Conservation (phyloP, 64 coral and sea anemone genomes). For the Montipora efflorescens region DNA sequence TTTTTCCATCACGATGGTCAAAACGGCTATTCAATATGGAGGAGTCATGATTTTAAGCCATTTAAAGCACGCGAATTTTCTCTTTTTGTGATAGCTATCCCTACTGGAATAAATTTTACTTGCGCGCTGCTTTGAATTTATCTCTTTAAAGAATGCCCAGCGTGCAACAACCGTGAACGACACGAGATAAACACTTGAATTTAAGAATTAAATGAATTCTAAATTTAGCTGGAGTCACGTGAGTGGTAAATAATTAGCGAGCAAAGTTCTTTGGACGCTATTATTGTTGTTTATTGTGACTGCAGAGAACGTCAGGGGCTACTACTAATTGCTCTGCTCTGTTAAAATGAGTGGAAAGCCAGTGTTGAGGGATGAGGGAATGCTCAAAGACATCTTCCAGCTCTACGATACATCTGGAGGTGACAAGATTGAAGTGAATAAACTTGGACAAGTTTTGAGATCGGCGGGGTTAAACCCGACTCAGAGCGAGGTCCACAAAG, state of each 20-base stretch:
- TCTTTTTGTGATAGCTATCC: not conserved
- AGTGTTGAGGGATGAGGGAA: constrained; percentile 64
- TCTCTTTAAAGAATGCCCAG: not conserved
- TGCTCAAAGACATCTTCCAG: constrained; percentile 92
- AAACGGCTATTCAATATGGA: not conserved
- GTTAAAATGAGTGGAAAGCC: constrained; percentile 23
- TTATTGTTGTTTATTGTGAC: not conserved
- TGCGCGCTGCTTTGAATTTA: no score
- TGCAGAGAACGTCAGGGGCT: not conserved
- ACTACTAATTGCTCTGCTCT: no score
- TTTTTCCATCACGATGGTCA: no score
- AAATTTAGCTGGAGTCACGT: not conserved
- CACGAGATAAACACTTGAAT: not conserved
- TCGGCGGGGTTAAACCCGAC: constrained; percentile 91
- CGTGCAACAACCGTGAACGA: not conserved
- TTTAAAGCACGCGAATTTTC: not conserved
- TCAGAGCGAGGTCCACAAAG: constrained; percentile 89
- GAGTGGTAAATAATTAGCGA: not conserved
- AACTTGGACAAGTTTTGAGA: constrained; percentile 86
- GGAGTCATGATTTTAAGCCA: no score
- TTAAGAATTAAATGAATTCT: not conserved
- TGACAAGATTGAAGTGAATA: constrained; percentile 74
- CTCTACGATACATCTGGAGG: constrained; percentile 92
- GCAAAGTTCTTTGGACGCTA: not conserved
- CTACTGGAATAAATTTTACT: not conserved